These are phyloP conservation scores for Phyllotreta cruciferae DNA, from an alignment of 2,888 invertebrate genomes.

Conservation along the genomic window DNA sequence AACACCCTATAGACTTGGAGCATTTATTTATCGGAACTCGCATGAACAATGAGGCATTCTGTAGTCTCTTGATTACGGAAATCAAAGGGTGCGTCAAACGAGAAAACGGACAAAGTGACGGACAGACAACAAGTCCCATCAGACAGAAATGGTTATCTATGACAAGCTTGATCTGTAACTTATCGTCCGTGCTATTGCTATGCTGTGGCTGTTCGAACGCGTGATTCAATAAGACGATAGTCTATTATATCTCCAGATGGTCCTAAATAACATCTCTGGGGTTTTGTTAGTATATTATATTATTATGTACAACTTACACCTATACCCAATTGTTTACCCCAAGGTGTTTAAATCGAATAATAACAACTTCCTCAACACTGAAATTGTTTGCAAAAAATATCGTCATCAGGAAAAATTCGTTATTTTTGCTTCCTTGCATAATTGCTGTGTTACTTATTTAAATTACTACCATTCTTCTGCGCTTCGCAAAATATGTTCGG, in stretches of 20 bases:
- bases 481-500: constrained; percentile 4
- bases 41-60: constrained; percentile 10
- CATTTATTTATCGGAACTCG: too few relatives aligned
- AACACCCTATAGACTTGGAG: background rate
- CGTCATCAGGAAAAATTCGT: too few relatives aligned
- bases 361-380: too few relatives aligned
- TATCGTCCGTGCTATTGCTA: constrained; percentile 26
- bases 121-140: constrained; percentile 31
- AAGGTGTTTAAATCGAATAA: too few relatives aligned
- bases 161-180: constrained; percentile 29
- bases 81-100: constrained; percentile 30
- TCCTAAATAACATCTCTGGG: constrained; percentile 20
- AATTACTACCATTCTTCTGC: too few relatives aligned
- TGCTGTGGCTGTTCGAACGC: constrained; percentile 18
- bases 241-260: constrained; percentile 12
- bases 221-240: constrained; percentile 29
- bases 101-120: constrained; percentile 31
- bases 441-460: too few relatives aligned
- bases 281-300: constrained; percentile 23
- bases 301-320: too few relatives aligned
- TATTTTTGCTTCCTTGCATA: too few relatives aligned
- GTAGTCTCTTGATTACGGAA: constrained; percentile 30
- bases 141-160: constrained; percentile 22
- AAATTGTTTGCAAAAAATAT: too few relatives aligned
- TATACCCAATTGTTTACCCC: too few relatives aligned